These are phyloP conservation scores for Dasysyrphus tricinctus DNA, from an alignment of 2,888 invertebrate genomes.

Conservation along the genomic window DNA sequence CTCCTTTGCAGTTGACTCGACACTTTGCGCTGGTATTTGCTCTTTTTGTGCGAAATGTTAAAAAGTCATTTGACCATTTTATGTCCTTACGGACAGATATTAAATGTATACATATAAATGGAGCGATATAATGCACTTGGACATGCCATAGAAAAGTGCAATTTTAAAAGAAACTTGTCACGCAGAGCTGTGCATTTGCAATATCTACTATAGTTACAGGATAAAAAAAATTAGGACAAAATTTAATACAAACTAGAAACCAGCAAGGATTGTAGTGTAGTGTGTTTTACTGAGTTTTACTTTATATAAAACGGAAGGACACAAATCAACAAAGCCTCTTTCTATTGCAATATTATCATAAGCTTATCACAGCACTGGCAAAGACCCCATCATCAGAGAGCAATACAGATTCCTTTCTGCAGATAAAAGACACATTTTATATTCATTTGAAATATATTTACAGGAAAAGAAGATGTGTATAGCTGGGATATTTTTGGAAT, in stretches of 20 bases:
- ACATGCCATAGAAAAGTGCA: conserved; percentile 28
- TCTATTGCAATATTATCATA: not conserved
- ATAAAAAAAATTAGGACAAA: conserved; percentile 7
- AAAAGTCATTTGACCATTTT: conserved; percentile 74
- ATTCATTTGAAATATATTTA: not conserved
- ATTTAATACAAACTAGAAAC: not conserved
- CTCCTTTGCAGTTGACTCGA: conserved; percentile 42
- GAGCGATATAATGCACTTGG: conserved; percentile 50
- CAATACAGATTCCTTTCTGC: not conserved
- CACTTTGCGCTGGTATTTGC: conserved; percentile 37
- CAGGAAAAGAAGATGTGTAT: conserved; percentile 1
- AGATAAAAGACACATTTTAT: conserved; percentile 38
- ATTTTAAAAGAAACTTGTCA: conserved; percentile 57
- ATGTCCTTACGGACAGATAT: conserved; percentile 60
- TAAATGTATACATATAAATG: conserved; percentile 29
- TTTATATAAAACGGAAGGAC: conserved; percentile 51
- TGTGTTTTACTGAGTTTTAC: conserved; percentile 21
- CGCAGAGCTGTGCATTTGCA: conserved; percentile 25
- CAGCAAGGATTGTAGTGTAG: not conserved
- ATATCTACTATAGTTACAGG: not conserved
- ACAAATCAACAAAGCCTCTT: conserved; percentile 50
- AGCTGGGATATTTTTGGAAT: not conserved
- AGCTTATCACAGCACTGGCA: not conserved
- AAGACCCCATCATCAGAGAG: not conserved
- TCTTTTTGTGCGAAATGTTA: conserved; percentile 50